A percentile compares a stretch with the other conserved stretches of the same genome.
phyloP scores from a whole-genome alignment of 1,140 invertebrate genomes.

The Subanguina moxae region DNA sequence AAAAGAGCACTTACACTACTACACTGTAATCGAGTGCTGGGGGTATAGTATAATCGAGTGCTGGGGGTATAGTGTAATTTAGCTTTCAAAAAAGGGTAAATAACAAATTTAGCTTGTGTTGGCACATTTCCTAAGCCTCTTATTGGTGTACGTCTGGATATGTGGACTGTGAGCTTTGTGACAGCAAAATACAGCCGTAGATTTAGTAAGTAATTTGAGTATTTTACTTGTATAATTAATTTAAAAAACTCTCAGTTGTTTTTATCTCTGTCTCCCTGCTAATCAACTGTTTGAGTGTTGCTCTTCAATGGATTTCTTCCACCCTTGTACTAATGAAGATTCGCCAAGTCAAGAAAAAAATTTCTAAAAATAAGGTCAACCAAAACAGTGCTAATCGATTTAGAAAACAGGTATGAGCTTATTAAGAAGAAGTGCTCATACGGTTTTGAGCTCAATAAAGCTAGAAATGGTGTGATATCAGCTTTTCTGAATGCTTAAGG shows the following conservation, averaged over 20 bases:
- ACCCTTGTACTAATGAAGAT: constrained; percentile 50
- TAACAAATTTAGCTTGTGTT: constrained; percentile 35
- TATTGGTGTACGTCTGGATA: constrained; percentile 20
- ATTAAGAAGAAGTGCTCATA: no score
- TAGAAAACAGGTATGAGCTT: constrained; percentile 51
- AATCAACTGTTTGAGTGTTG: constrained; percentile 42
- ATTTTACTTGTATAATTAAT: background rate
- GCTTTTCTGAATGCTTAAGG: no score
- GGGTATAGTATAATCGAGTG: no score
- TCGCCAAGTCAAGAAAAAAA: constrained; percentile 50
- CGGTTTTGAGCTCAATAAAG: no score
- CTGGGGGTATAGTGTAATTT: background rate
- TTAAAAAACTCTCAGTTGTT: constrained; percentile 23
- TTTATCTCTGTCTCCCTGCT: constrained; percentile 34
- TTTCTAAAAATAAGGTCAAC: constrained; percentile 49
- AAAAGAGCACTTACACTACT: no score
- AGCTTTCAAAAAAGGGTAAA: no score
- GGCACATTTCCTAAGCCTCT: constrained; percentile 48
- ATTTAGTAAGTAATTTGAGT: background rate
- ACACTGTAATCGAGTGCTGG: no score
- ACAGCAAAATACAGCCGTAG: constrained; percentile 6
- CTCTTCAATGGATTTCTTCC: constrained; percentile 50
- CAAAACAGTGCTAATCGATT: constrained; percentile 54
- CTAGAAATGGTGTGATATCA: no score
- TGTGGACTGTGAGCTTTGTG: constrained; percentile 44